phyloP scores from a whole-genome alignment of 2,888 invertebrate genomes.

The Ethmia dodecea region DNA sequence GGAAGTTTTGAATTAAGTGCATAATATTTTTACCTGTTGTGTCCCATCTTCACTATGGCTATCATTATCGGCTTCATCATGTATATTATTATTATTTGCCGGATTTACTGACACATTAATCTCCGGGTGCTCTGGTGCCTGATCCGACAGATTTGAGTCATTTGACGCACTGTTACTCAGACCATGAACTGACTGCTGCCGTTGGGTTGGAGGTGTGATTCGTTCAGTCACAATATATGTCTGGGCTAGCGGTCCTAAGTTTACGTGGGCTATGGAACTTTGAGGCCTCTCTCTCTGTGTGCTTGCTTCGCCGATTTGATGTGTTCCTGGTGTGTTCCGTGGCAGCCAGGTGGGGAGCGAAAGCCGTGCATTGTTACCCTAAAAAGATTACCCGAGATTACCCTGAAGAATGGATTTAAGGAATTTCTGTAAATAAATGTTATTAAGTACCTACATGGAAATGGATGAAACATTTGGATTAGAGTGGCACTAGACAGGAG shows the following conservation, averaged over 20 bases:
- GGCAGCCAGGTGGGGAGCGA: conserved; percentile 67
- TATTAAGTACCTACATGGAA: too few species aligned
- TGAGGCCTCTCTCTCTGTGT: conserved; percentile 64
- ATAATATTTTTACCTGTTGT: conserved; percentile 48
- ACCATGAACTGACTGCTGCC: conserved; percentile 37
- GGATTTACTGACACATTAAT: conserved; percentile 65
- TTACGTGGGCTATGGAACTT: conserved; percentile 62
- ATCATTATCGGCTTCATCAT: conserved; percentile 65
- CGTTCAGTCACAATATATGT: not conserved
- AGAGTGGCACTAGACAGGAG: too few species aligned
- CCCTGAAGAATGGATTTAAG: too few species aligned
- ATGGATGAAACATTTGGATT: too few species aligned
- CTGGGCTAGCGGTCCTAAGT: conserved; percentile 33
- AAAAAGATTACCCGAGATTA: too few species aligned
- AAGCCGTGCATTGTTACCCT: conserved; percentile 53
- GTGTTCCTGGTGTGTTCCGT: conserved; percentile 52
- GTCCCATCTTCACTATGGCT: conserved; percentile 68
- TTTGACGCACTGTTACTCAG: conserved; percentile 48
- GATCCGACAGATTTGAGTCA: conserved; percentile 52
- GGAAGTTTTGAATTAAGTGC: too few species aligned
- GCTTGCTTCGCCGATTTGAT: conserved; percentile 43
- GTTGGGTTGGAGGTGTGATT: conserved; percentile 31
- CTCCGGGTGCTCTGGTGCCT: conserved; percentile 44
- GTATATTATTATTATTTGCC: conserved; percentile 64
- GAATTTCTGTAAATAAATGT: too few species aligned